Evolutionary conservation across 2,888 invertebrate species (phyloP).

Genomic region (Thymelicus lineola): DNA sequence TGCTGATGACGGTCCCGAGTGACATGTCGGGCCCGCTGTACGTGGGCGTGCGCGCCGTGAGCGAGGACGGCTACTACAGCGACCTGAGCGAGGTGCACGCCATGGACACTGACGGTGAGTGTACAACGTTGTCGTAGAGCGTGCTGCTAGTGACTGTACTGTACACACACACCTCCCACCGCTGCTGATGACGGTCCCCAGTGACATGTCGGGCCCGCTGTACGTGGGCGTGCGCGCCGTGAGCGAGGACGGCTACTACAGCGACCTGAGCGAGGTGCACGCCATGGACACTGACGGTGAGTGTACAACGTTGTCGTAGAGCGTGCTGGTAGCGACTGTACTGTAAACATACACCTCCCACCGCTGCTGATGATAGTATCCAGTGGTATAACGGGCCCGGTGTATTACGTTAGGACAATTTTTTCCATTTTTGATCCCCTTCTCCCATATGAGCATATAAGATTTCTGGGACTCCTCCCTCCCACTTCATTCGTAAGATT

Average conservation of each 20-base stretch:
- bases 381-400: too few relatives aligned
- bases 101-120: constrained; percentile 66
- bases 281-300: constrained; percentile 70
- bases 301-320: background rate
- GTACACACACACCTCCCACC: constrained; percentile 75
- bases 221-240: constrained; percentile 88
- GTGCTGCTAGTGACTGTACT: too few relatives aligned
- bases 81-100: constrained; percentile 85
- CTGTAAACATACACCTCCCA: too few relatives aligned
- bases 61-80: constrained; percentile 86
- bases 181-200: constrained; percentile 83
- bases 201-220: constrained; percentile 67
- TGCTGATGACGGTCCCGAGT: constrained; percentile 83
- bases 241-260: constrained; percentile 86
- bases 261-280: constrained; percentile 86
- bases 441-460: too few relatives aligned
- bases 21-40: constrained; percentile 76
- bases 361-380: too few relatives aligned
- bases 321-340: too few relatives aligned
- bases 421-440: too few relatives aligned
- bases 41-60: constrained; percentile 87
- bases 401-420: too few relatives aligned
- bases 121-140: too few relatives aligned
- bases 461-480: too few relatives aligned
- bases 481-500: too few relatives aligned